Base-by-base conservation (phyloP, 1,140 invertebrate species). In the Chironomus tepperi region DNA sequence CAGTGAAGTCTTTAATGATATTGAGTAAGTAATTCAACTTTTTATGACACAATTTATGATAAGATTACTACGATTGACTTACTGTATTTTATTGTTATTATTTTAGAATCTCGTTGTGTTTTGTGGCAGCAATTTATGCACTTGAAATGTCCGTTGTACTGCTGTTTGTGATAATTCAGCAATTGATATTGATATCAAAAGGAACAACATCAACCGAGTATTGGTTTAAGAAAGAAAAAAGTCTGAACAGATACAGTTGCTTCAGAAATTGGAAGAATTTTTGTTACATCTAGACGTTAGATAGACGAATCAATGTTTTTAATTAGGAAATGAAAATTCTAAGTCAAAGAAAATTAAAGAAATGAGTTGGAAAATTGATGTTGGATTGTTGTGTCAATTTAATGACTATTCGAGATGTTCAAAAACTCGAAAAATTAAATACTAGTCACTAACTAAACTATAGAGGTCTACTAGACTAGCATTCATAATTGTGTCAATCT, bases 1-100 rank as follows among this genome's bases (percentile, higher is more conserved):
- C 74, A 84, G 79, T 75, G 84, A 85, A 74, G 82, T 84, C 3
- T 84, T 81, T 12, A 78, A 83, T 76, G 79, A 82, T 73, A 82
- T 79, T 74, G 77, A 81, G 82, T 83, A 73, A 82, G 82, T 79
- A 16, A 16, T 19, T 57, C 2, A 74, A 74, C 18, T 57, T 74
- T 34, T 43, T 9, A 18, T 74, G 24, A 34, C 24, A 34, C 24
- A 34, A 34, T 34, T 34, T 1, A 5, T 34, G 24, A 34, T 34
- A 34, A 34, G 24, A 34, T 34, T 34, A 5, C 24, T 34, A 34
- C 9, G 6, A 74, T 57, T 57, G 10, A 19, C 15, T n/a, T 42
- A 42, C 12, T 74, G 34, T 19, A 24, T 8, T 64, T 65, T 65
- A 3, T 70, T n/a, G n/a, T 43, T 73, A 24, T 43, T 34, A 42